Evolutionary conservation across 1,140 invertebrate genomes (phyloP).

Genomic region (Drosophila ironensis): DNA sequence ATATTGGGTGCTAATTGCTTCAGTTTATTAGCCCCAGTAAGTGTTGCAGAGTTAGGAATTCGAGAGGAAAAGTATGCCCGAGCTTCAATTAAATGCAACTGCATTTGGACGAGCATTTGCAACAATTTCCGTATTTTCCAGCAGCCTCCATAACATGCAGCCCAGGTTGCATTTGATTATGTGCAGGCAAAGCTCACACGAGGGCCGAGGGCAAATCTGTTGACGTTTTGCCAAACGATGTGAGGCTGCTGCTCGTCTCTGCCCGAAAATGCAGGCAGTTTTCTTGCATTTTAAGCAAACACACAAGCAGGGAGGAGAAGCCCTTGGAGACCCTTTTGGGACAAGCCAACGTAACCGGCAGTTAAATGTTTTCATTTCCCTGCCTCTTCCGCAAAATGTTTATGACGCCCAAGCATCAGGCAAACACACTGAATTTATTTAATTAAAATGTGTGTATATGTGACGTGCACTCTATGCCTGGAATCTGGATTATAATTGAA

Average conservation of each 20-base stretch:
- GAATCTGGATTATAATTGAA: slow-evolving; percentile 64
- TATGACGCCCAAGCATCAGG: slow-evolving; percentile 64
- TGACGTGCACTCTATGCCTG: slow-evolving; percentile 23
- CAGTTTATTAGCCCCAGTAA: slow-evolving; percentile 9
- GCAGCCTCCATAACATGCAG: slow-evolving; percentile 2
- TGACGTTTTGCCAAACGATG: slow-evolving; percentile 56
- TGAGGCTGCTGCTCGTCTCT: background rate
- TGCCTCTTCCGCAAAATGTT: slow-evolving; percentile 50
- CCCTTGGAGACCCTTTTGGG: slow-evolving; percentile 15
- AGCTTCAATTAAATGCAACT: slow-evolving; percentile 62
- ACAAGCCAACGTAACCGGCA: slow-evolving; percentile 46
- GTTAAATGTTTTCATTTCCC: slow-evolving; percentile 78
- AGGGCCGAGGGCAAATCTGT: slow-evolving; percentile 54
- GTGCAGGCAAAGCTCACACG: slow-evolving; percentile 35
- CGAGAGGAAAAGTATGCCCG: slow-evolving; percentile 1
- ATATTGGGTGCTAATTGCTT: slow-evolving; percentile 31
- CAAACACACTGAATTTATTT: slow-evolving; percentile 77
- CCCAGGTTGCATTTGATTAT: slow-evolving; percentile 72
- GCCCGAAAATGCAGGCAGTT: slow-evolving; percentile 47
- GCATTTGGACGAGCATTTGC: slow-evolving; percentile 24
- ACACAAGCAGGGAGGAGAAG: slow-evolving; percentile 1
- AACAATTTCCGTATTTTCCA: background rate
- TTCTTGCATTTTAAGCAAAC: slow-evolving; percentile 70
- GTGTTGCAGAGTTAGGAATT: background rate
- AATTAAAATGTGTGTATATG: slow-evolving; percentile 62